Percentiles rank a stretch among this genome's conserved stretches.
phyloP scores from a whole-genome alignment of 2,888 invertebrate genomes.

The Lycocerus yunnanus region DNA sequence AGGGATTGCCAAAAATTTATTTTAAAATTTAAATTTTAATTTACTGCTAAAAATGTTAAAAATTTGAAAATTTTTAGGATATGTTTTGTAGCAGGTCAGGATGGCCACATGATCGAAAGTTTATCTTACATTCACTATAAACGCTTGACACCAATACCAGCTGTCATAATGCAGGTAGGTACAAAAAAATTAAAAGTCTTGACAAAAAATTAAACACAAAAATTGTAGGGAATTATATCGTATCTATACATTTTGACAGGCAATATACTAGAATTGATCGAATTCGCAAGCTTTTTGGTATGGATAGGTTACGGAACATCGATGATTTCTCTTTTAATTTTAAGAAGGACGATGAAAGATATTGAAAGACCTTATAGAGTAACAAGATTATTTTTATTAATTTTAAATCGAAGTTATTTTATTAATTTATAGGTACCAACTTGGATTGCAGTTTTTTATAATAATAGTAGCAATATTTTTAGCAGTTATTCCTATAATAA shows the following conservation, averaged over 20 bases:
- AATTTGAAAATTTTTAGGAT: slow-evolving; percentile 58
- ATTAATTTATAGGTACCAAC: slow-evolving; percentile 64
- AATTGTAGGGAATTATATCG: slow-evolving; percentile 68
- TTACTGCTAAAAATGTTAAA: not conserved
- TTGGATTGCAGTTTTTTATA: slow-evolving; percentile 73
- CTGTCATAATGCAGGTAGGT: slow-evolving; percentile 76
- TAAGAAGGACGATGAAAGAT: slow-evolving; percentile 71
- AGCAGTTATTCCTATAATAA: slow-evolving; percentile 73
- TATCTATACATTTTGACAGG: slow-evolving; percentile 73
- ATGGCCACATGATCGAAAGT: slow-evolving; percentile 79
- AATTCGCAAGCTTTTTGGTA: slow-evolving; percentile 84
- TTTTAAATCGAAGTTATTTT: not conserved
- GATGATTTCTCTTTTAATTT: slow-evolving; percentile 76
- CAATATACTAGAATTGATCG: slow-evolving; percentile 76
- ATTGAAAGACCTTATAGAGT: slow-evolving; percentile 73
- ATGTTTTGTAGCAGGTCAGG: slow-evolving; percentile 81
- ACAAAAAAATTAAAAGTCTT: not conserved
- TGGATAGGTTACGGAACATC: slow-evolving; percentile 88
- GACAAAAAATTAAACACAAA: not conserved
- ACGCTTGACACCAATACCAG: slow-evolving; percentile 77
- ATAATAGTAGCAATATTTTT: slow-evolving; percentile 72
- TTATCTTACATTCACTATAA: slow-evolving; percentile 79
- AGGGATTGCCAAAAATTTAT: no score
- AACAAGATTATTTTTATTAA: slow-evolving; percentile 32
- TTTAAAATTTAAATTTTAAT: no score